Percentiles rank a stretch among this genome's conserved stretches.
Evolutionary conservation across 2,113 vertebrate genomes (phyloP).

Genomic region (Rana temporaria): DNA sequence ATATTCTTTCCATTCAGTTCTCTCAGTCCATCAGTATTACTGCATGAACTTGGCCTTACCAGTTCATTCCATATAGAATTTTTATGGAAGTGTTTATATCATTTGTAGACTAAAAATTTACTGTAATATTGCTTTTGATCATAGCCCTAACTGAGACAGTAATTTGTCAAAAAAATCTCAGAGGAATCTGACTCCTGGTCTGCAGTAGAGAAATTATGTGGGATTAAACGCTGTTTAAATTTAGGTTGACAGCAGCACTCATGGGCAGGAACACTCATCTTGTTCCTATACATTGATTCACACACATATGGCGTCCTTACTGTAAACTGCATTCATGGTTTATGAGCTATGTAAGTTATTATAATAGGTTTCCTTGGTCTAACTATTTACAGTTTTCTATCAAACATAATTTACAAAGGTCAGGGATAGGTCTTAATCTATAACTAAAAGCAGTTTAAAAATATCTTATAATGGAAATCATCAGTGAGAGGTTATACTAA

Average conservation of each 20-base stretch:
- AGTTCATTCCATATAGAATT: neutral
- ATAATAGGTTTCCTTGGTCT: too few relatives aligned
- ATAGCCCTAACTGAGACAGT: neutral
- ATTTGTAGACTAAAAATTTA: constrained; percentile 28
- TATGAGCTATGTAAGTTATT: too few relatives aligned
- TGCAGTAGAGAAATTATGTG: neutral
- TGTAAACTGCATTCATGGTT: too few relatives aligned
- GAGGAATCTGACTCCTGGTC: neutral
- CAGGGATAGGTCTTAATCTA: too few relatives aligned
- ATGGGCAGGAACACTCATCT: too few relatives aligned
- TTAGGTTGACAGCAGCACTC: neutral
- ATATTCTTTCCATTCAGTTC: neutral
- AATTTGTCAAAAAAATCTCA: constrained; percentile 14
- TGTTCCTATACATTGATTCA: too few relatives aligned
- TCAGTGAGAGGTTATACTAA: too few relatives aligned
- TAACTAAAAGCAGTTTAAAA: too few relatives aligned
- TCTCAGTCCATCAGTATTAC: neutral
- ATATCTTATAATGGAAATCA: too few relatives aligned
- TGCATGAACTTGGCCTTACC: neutral
- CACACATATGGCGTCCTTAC: too few relatives aligned
- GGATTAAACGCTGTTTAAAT: neutral
- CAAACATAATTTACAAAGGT: too few relatives aligned
- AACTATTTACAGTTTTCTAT: too few relatives aligned
- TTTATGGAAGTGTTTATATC: neutral
- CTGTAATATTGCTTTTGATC: constrained; percentile 5